A percentile compares a stretch with the other conserved stretches of the same genome.
These are phyloP conservation scores for Aphis gossypii DNA, from an alignment of 1,140 invertebrate genomes.

Conservation along the genomic window DNA sequence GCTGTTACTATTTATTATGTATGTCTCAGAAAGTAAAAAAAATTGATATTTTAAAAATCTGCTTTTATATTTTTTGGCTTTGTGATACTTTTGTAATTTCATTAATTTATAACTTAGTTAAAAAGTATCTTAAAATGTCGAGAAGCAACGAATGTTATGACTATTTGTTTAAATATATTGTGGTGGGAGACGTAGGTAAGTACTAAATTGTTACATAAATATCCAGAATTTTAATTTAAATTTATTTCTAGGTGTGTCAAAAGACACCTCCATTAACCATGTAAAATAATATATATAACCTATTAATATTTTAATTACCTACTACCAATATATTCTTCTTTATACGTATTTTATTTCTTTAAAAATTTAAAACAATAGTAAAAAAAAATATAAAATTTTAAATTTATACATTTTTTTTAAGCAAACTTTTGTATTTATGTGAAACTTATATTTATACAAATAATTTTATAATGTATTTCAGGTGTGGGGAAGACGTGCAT, in stretches of 20 bases:
- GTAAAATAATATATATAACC: neutral
- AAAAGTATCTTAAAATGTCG: conserved; percentile 15
- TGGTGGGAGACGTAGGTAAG: conserved; percentile 43
- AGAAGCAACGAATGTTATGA: conserved; percentile 11
- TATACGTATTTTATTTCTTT: neutral
- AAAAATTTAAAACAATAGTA: neutral
- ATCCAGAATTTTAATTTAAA: neutral
- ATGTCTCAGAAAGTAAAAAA: neutral
- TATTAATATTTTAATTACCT: neutral
- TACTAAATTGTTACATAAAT: neutral
- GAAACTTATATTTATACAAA: neutral
- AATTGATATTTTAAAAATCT: neutral
- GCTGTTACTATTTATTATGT: neutral
- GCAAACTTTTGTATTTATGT: neutral
- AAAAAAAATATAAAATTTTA: neutral
- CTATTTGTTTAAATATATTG: conserved; percentile 51
- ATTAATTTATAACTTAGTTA: neutral
- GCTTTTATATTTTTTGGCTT: neutral
- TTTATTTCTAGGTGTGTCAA: neutral
- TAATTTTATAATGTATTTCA: neutral
- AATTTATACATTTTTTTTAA: neutral
- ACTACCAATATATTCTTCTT: neutral
- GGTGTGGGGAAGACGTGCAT: conserved; percentile 47
- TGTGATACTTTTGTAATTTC: neutral
- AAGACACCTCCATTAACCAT: neutral